Evolutionary conservation across 1,140 invertebrate genomes (phyloP).

Genomic region (Dreissena polymorpha): DNA sequence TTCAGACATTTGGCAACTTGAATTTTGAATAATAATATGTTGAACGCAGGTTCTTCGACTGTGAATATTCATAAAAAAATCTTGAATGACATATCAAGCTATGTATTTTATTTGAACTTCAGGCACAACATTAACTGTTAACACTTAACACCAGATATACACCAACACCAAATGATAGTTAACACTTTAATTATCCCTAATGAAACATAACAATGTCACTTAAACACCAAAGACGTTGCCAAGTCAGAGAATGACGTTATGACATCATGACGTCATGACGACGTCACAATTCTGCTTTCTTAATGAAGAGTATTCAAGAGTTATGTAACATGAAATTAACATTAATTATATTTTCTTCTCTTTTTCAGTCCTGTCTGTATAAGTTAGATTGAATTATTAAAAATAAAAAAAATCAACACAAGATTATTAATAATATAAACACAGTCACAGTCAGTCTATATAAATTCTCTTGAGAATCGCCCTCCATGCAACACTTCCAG

Average conservation of each 20-base stretch:
- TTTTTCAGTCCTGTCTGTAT: constrained; percentile 2
- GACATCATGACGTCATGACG: constrained; percentile 6
- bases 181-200: too few relatives aligned
- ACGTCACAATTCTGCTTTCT: background rate
- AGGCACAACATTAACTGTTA: too few relatives aligned
- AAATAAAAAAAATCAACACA: background rate
- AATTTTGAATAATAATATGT: too few relatives aligned
- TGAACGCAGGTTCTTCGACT: too few relatives aligned
- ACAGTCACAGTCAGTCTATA: constrained; percentile 23
- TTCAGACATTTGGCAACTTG: too few relatives aligned
- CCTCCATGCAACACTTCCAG: constrained; percentile 21
- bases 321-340: constrained; percentile 30
- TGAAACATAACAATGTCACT: too few relatives aligned
- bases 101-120: too few relatives aligned
- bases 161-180: too few relatives aligned
- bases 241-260: background rate
- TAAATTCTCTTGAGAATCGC: constrained; percentile 15
- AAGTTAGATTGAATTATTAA: background rate
- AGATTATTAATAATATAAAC: background rate
- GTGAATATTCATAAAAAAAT: too few relatives aligned
- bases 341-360: constrained; percentile 37
- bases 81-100: too few relatives aligned
- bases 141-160: background rate
- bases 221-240: too few relatives aligned
- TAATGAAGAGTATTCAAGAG: constrained; percentile 3